Evolutionary conservation across 2,888 invertebrate genomes (phyloP), one percentile per base, ranked within the genome.

Genomic region (Rhamphomyia laevipes): DNA sequence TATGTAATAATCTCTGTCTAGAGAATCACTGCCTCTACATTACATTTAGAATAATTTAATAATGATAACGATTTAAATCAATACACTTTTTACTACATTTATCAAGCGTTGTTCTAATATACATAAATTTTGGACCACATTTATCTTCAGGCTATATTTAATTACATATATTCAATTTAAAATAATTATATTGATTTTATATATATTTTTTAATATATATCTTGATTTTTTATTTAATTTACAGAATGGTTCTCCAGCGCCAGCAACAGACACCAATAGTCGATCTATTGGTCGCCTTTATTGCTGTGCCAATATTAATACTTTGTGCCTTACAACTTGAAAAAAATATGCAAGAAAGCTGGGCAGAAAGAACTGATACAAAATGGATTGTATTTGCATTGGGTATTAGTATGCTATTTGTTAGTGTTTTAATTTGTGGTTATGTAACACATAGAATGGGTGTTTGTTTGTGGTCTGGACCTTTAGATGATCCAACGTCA

Each of bases 401-500:
- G 23, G 72, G 71, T 17, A 61, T 72, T 47, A 68, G 68, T 12
- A 65, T 72, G 63, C 58, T 72, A 15, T 54, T 68, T 13, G 64
- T 72, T 17, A 69, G 69, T 44, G 59, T 72, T 13, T 60, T 71
- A 45, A 68, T 72, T 47, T 72, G 71, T 47, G 70, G 70, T 50
- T 72, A 72, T 62, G 70, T 72, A 4, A 71, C 71, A 2, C 71
- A 71, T 52, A 65, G 72, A 45, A 66, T 72, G 64, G 72, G 72
- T 40, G 66, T 71, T 12, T 72, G 71, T 56, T 61, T 70, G 38
- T 71, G 72, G 72, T 63, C 68, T 7, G 70, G 70, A 13, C 69
- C 68, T 45, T 63, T 67, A 33, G 69, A 69, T 47, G 68, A 67
- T 54, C 54, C 62, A 18, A 51, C 54, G 4, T 17, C 17, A 21